Evolutionary conservation across 2,797 vertebrate species (phyloP), one percentile per base, ranked within the genome.

Genomic region (Bradypus variegatus): DNA sequence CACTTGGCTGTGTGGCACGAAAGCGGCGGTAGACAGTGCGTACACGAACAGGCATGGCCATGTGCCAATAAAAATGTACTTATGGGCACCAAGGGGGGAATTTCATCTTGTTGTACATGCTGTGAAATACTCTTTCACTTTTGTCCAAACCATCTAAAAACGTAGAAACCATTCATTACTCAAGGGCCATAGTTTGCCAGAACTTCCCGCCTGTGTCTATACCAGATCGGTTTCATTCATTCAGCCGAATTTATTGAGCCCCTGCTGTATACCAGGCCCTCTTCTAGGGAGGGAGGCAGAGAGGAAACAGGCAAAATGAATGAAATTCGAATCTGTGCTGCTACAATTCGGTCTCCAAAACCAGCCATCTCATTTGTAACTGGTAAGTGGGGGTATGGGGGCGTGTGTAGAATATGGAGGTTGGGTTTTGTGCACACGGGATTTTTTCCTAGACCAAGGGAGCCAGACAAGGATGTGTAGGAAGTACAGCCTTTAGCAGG

Each of bases 311-410:
- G 29, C 29, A 6, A 10, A 31, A 8, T 5, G 19, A 18, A 5
- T 10, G 13, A 27, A 1, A 14, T 5, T 8, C 36, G 2, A 0
- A 14, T 45, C 2, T 11, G 62, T 14, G 78, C 45, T 13, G 11
- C n/a, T 15, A 4, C 38, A 62, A 27, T 62, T 2, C 10, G 3
- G 38, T n/a, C 33, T 58, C 36, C 36, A 5, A n/a, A 18, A 53
- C 69, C 58, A 31, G 45, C 4, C 6, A 29, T 16, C 16, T 60
- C 16, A 2, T 33, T 53, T 8, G n/a, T n/a, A n/a, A 31, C 19
- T 14, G 13, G 58, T 1, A 14, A 9, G 16, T 8, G 58, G 5
- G 2, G n/a, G 18, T 36, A 45, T 8, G 8, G 41, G 41, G 13
- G 12, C 38, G 16, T 31, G 58, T 33, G 15, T 15, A 18, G 67